Percentiles rank a stretch among this genome's conserved stretches.
Evolutionary conservation across 2,797 vertebrate species (phyloP).

Genomic region (Phoxinus dragarum): DNA sequence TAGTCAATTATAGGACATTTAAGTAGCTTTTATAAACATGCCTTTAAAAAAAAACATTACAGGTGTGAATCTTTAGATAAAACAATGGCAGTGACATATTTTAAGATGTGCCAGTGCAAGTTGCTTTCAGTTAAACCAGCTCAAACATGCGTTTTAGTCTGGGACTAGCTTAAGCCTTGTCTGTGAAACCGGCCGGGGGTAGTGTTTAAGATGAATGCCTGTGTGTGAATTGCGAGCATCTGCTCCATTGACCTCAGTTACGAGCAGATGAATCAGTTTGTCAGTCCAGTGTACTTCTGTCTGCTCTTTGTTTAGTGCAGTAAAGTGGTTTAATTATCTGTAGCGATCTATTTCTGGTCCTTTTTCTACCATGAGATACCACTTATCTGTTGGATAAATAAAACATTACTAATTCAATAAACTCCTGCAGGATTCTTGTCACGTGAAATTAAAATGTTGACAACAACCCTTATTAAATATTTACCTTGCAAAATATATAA

Average conservation of each 20-base stretch:
- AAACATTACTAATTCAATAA: background rate
- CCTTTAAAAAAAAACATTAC: no score
- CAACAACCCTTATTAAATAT: background rate
- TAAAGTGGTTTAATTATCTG: background rate
- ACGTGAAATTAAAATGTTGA: background rate
- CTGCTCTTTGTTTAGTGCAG: constrained; percentile 9
- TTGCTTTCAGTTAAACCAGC: no score
- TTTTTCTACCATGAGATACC: background rate
- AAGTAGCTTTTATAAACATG: no score
- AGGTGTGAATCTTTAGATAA: no score
- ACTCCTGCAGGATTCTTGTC: background rate
- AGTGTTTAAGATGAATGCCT: constrained; percentile 13
- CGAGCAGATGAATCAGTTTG: background rate
- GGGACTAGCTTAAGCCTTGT: no score
- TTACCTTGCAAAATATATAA: background rate
- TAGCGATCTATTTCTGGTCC: background rate
- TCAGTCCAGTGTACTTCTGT: background rate
- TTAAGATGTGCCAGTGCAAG: no score
- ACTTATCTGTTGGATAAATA: background rate
- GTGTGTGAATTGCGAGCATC: background rate
- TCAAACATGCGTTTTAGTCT: no score
- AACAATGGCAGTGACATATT: no score
- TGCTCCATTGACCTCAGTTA: constrained; percentile 24
- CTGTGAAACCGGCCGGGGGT: background rate
- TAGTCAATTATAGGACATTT: no score